phyloP scores from a whole-genome alignment of 2,113 vertebrate genomes.

The Hyla sarda region DNA sequence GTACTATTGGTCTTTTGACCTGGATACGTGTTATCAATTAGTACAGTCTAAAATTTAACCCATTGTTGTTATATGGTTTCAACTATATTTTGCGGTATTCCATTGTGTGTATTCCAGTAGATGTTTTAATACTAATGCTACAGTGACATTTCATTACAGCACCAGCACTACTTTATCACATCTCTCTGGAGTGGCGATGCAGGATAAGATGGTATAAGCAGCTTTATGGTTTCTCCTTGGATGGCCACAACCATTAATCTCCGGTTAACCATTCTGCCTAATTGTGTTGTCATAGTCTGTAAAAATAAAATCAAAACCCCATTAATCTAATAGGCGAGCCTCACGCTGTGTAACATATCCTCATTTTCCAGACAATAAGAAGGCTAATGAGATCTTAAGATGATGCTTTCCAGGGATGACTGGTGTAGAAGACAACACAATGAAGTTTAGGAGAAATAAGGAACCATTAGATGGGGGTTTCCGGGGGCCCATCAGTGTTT shows the following conservation, averaged over 20 bases:
- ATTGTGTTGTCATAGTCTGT: slow-evolving; percentile 26
- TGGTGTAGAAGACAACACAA: not conserved
- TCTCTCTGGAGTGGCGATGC: not conserved
- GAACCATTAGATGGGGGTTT: not conserved
- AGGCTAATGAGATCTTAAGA: not conserved
- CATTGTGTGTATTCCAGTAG: too few species aligned
- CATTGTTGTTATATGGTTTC: too few species aligned
- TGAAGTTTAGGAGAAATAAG: not conserved
- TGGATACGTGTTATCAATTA: too few species aligned
- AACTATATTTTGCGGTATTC: too few species aligned
- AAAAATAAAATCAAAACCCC: slow-evolving; percentile 4
- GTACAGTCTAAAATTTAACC: too few species aligned
- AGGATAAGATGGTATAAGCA: not conserved
- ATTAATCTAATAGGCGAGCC: not conserved
- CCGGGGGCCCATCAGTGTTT: not conserved
- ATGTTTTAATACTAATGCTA: too few species aligned
- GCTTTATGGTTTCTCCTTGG: not conserved
- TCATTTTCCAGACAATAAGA: slow-evolving; percentile 12
- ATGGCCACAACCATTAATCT: not conserved
- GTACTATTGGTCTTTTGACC: too few species aligned
- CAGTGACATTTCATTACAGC: too few species aligned
- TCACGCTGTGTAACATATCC: not conserved
- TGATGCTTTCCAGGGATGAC: not conserved
- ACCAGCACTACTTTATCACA: not conserved
- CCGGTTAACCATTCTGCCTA: not conserved